Base-by-base conservation (phyloP, 2,113 vertebrate species). In the Aplodontia rufa region DNA sequence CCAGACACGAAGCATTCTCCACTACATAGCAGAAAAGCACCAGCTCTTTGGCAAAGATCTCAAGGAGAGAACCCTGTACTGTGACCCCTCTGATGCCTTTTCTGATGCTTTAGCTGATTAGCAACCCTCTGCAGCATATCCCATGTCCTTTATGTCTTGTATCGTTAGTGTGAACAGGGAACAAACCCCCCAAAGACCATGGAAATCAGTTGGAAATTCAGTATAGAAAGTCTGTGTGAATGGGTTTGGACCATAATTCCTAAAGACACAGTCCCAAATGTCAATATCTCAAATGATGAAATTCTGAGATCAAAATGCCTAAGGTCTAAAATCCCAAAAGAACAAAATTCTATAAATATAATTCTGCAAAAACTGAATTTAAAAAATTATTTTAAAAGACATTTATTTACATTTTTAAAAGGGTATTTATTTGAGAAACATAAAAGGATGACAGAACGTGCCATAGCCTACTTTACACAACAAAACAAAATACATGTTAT, bases 11-110 rank as follows among this genome's bases (percentile, higher is more conserved):
- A 99, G 99, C 4, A 99, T 99, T 82, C 80, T 99, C 76, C 98
- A 98, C 89, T 99, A 99, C 97, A 99, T 99, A 8, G 99, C 99
- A 11, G 99, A 98, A 53, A 99, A 99, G 97, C 98, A 99, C 98
- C 99, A 99, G 16, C 98, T 99, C 42, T 97, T 99, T 35, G 99
- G 99, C 94, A 99, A 98, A 49, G 98, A 99, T 93, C 40, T 99
- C 90, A 99, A 99, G 98, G 99, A 99, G 80, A 99, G 98, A 83
- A 98, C 97, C 91, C 93, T 98, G 99, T 99, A 99, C 2, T 74
- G 95, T 96, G 95, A 95, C 68, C 72, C 30, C 86, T 90, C n/a
- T 19, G 76, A 76, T 66, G 37, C 62, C 6, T 35, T 35, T 87
- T 0, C 42, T 12, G n/a, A 22, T 60, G 87, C 37, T n/a, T 64